Evolutionary conservation across 2,113 vertebrate species (phyloP).

Genomic region (Ia io): DNA sequence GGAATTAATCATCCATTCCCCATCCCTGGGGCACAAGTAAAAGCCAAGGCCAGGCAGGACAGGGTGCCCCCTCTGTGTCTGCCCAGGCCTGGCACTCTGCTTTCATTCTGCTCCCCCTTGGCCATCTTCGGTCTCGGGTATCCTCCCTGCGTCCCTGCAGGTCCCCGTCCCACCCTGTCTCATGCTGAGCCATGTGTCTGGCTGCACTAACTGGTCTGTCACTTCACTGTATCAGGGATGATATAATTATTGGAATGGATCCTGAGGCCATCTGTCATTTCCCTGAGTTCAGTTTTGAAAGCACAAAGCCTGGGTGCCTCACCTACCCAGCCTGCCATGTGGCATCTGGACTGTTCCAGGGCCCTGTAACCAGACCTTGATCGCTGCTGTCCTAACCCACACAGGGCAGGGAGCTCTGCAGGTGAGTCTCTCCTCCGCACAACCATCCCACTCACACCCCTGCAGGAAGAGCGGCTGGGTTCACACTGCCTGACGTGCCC

Average conservation of each 20-base stretch:
- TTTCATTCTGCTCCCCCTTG: not conserved
- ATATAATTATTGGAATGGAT: conserved; percentile 3
- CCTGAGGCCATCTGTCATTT: not conserved
- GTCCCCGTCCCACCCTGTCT: not conserved
- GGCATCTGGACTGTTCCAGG: not conserved
- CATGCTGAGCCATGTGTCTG: not conserved
- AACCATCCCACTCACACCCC: rapidly evolving
- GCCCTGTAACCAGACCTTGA: not conserved
- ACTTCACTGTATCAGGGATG: not conserved
- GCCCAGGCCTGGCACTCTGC: not conserved
- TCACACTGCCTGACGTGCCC: not conserved
- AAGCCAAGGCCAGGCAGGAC: not conserved
- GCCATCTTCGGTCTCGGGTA: not conserved
- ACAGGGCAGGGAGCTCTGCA: not conserved
- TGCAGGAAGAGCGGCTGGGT: not conserved
- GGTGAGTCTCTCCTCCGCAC: not conserved
- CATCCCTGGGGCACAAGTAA: not conserved
- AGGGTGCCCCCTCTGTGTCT: not conserved
- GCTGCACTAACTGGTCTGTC: not conserved
- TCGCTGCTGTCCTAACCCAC: not conserved
- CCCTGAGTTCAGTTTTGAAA: not conserved
- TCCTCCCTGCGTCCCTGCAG: not conserved
- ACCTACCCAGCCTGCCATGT: not conserved
- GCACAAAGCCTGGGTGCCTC: not conserved
- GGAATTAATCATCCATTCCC: not conserved